Base-by-base conservation (phyloP, 2,888 invertebrate genomes). In the Drosophila paucipuncta region DNA sequence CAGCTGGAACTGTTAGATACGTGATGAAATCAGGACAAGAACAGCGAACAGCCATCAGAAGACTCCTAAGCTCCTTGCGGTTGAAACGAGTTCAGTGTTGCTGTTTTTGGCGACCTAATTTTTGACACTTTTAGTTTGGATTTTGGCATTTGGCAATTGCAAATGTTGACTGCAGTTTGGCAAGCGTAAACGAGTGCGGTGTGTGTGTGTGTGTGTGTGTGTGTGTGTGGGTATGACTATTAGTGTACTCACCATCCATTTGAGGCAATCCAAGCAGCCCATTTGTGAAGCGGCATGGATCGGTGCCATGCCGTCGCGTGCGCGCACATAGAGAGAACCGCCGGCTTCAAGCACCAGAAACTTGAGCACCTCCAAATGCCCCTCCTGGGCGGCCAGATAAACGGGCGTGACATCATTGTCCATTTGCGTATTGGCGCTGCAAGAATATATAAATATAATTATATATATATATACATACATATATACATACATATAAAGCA, bases 361-460 rank as follows among this genome's bases (percentile, higher is more conserved):
- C 93, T 97, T 96, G 65, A 98, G 95, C 54, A 97, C 97, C 55
- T 97, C 97, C 87, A 97, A 94, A 92, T 97, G 97, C 1, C 98
- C 97, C 91, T 97, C 97, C 94, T 98, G 97, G 1, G 97, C 97
- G 16, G 98, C 97, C 90, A 98, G 94, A 93, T 98, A 98, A 41
- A 97, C 97, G 54, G 97, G 97, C 41, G 97, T 97, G 85, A 97
- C 97, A 93, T 97, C 97, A 94, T 97, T 97, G 94, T 97, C 97
- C 97, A 97, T 97, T 93, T 97, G 97, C 85, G 97, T 96, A 94
- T 98, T 97, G 83, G 97, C 97, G 94, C 97, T 97, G 95, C 58
- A 94, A 93, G 6, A 18, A 22, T 43, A 37, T 11, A 31, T 0
- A 28, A 6, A 54, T 9, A 9, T 4, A 10, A 10, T 13, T 9